phyloP scores from a whole-genome alignment of 1,140 invertebrate genomes.

The Formica exsecta region DNA sequence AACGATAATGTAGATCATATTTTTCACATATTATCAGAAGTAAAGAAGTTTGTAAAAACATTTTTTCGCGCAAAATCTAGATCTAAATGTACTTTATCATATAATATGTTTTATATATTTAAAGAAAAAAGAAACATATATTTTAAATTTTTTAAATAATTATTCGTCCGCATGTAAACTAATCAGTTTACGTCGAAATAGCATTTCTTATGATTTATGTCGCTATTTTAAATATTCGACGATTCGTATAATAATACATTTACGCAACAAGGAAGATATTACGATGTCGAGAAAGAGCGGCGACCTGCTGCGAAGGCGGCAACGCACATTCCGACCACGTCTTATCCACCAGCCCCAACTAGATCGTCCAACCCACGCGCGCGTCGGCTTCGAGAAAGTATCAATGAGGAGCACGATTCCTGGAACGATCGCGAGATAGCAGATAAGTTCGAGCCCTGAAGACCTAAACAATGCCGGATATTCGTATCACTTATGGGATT shows the following conservation, averaged over 20 bases:
- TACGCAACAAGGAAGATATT: background rate
- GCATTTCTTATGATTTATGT: background rate
- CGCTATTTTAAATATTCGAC: background rate
- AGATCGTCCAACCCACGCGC: constrained; percentile 63
- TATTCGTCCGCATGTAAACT: background rate
- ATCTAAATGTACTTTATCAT: background rate
- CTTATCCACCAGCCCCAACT: constrained; percentile 43
- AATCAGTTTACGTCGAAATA: background rate
- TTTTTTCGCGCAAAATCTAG: background rate
- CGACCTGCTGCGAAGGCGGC: constrained; percentile 29
- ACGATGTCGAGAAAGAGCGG: background rate
- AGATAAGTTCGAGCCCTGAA: constrained; percentile 66
- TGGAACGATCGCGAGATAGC: constrained; percentile 58
- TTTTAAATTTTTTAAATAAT: background rate
- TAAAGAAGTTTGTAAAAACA: background rate
- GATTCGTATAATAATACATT: background rate
- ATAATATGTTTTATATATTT: background rate
- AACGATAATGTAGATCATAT: background rate
- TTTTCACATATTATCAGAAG: background rate
- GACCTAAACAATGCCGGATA: constrained; percentile 75
- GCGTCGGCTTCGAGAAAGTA: constrained; percentile 50
- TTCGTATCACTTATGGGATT: constrained; percentile 69
- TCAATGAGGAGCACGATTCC: constrained; percentile 70
- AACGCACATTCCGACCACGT: constrained; percentile 30
- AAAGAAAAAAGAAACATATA: background rate